Conservation (phyloP, 2,888 invertebrate species). For the Caenorhabditis uteleia region DNA sequence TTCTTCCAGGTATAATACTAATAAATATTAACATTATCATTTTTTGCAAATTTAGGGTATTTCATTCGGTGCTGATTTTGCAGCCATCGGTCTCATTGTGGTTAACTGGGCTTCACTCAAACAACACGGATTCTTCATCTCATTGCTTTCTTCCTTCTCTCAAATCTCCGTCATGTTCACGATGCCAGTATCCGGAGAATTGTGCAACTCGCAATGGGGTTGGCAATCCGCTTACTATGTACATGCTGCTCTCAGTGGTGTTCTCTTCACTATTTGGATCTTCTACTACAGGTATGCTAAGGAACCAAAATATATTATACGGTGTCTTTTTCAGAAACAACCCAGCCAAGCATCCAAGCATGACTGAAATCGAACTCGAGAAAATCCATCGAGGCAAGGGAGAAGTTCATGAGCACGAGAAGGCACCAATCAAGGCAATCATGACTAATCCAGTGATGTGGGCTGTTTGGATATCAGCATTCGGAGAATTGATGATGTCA, state of each 20-base stretch:
- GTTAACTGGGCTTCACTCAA: constrained; percentile 62
- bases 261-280: constrained; percentile 48
- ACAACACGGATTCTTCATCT: constrained; percentile 63
- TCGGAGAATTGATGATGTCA: constrained; percentile 60
- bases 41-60: constrained; percentile 44
- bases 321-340: constrained; percentile 46
- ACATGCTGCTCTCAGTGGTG: constrained; percentile 45
- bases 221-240: constrained; percentile 58
- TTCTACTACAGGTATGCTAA: constrained; percentile 41
- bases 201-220: constrained; percentile 54
- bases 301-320: neutral
- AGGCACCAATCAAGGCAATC: constrained; percentile 47
- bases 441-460: constrained; percentile 53
- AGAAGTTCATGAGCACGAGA: constrained; percentile 45
- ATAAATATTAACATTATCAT: neutral
- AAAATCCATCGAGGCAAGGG: constrained; percentile 57
- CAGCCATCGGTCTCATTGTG: constrained; percentile 62
- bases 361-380: constrained; percentile 56
- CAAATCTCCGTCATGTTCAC: constrained; percentile 65
- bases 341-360: constrained; percentile 49
- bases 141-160: constrained; percentile 62
- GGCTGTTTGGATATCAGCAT: constrained; percentile 57
- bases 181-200: constrained; percentile 62
- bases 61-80: constrained; percentile 65
- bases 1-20: constrained; percentile 60